Percentiles rank a stretch among this genome's conserved stretches.
Conservation (phyloP, 2,797 vertebrate species). For the Setipinna tenuifilis region DNA sequence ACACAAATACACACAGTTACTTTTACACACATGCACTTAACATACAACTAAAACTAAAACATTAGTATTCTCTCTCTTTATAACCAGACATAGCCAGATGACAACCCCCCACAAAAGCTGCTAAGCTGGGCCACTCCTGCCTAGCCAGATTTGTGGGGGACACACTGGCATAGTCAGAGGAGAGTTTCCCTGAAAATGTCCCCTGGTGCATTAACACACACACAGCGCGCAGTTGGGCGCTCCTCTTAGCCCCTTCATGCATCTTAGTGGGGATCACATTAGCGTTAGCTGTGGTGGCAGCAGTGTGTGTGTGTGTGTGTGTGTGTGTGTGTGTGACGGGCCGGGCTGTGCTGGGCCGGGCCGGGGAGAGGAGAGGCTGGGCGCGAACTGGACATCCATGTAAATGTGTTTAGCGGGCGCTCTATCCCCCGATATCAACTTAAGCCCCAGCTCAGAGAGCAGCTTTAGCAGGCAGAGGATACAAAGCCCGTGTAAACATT, state of each 20-base stretch:
- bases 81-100: no score
- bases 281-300: neutral
- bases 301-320: no score
- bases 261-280: neutral
- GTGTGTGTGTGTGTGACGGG: no score
- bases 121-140: no score
- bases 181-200: no score
- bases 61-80: no score
- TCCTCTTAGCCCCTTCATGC: neutral
- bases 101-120: no score
- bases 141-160: no score
- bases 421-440: conserved; percentile 67
- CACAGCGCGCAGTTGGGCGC: no score
- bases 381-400: conserved; percentile 50
- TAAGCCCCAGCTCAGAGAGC: conserved; percentile 78
- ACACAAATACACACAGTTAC: neutral
- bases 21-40: neutral
- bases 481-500: conserved; percentile 78
- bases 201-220: no score
- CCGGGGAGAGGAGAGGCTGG: neutral
- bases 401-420: conserved; percentile 66
- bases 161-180: no score
- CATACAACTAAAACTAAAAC: no score
- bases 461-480: conserved; percentile 72
- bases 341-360: neutral